Percentiles rank a stretch among this genome's conserved stretches.
phyloP scores from a whole-genome alignment of 2,888 invertebrate genomes.

The Leuctra nigra region DNA sequence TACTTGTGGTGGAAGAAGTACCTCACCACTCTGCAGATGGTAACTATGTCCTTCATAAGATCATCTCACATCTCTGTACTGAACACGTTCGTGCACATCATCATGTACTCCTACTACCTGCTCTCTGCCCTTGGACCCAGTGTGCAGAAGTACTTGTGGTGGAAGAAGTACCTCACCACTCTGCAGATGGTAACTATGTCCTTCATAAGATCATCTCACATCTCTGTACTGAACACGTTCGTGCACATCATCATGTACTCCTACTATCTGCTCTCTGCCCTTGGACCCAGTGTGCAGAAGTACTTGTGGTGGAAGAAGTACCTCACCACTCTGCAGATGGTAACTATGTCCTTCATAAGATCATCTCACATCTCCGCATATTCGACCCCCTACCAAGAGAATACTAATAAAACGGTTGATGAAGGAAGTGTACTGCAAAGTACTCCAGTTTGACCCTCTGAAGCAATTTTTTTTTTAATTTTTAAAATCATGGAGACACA shows the following conservation, averaged over 20 bases:
- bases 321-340: constrained; percentile 47
- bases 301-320: constrained; percentile 50
- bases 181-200: constrained; percentile 78
- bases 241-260: constrained; percentile 49
- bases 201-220: no score
- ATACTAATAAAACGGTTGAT: no score
- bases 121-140: constrained; percentile 83
- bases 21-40: constrained; percentile 47
- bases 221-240: constrained; percentile 46
- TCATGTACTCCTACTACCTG: constrained; percentile 92
- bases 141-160: constrained; percentile 85
- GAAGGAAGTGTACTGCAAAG: no score
- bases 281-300: constrained; percentile 45
- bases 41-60: no score
- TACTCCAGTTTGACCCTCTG: no score
- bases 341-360: no score
- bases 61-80: no score
- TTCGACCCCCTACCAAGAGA: no score
- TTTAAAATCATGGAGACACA: no score
- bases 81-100: constrained; percentile 90
- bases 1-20: constrained; percentile 50
- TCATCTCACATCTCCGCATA: no score
- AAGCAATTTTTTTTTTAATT: no score
- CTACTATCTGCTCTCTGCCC: constrained; percentile 46
- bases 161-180: constrained; percentile 89